phyloP scores from a whole-genome alignment of 2,113 vertebrate genomes.

The Rhynchomys soricoides region DNA sequence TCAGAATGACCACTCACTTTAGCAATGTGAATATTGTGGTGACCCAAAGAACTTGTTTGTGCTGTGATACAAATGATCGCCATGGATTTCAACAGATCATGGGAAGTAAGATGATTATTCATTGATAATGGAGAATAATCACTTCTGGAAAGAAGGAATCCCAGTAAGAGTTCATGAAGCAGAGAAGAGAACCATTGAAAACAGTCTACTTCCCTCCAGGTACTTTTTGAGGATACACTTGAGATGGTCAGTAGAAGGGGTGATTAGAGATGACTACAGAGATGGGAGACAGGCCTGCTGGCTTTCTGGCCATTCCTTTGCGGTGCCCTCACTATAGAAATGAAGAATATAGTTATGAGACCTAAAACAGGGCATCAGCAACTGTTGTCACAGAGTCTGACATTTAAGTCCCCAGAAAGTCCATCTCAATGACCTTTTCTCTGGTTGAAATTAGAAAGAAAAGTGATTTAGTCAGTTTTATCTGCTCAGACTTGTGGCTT shows the following conservation, averaged over 20 bases:
- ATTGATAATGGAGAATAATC: background rate
- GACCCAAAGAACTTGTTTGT: background rate
- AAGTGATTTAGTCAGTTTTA: background rate
- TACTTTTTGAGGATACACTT: background rate
- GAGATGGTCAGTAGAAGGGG: background rate
- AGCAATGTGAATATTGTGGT: background rate
- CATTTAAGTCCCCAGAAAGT: background rate
- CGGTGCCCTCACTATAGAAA: no score
- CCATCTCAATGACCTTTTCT: background rate
- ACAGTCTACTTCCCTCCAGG: background rate
- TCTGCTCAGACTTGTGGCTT: background rate
- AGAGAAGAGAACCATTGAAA: background rate
- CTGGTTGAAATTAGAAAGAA: background rate
- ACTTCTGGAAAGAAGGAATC: background rate
- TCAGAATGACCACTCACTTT: background rate
- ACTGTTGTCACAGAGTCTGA: background rate
- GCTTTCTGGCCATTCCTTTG: background rate
- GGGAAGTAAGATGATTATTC: background rate
- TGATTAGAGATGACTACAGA: background rate
- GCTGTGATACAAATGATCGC: no score
- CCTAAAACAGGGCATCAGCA: background rate
- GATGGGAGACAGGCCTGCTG: background rate
- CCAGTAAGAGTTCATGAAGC: background rate
- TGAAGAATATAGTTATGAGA: background rate
- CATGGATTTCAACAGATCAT: background rate